Conservation (phyloP, 2,797 vertebrate genomes). For the Esox lucius region DNA sequence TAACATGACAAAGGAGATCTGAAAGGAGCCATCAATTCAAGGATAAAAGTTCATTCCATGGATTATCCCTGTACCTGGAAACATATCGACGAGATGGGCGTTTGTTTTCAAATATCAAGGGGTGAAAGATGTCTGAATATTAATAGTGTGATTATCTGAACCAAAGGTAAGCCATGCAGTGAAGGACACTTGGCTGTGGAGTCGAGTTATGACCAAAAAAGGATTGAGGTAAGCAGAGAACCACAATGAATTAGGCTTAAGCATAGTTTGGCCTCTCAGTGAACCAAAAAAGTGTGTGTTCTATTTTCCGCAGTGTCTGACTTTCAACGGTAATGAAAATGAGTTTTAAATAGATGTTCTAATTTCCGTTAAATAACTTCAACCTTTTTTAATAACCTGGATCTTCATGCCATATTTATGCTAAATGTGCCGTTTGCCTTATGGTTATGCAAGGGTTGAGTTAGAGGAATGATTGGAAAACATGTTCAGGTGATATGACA, state of each 20-base stretch:
- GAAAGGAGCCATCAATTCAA: neutral
- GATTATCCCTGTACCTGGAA: neutral
- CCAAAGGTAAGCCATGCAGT: neutral
- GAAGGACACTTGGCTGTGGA: neutral
- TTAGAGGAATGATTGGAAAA: neutral
- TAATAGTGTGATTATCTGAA: neutral
- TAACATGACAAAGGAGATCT: neutral
- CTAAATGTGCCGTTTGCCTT: neutral
- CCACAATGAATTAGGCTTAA: neutral
- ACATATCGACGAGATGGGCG: neutral
- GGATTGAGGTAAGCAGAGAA: neutral
- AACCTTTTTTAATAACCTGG: slow-evolving; percentile 44
- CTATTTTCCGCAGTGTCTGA: slow-evolving; percentile 55
- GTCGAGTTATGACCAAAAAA: neutral
- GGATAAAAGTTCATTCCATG: neutral
- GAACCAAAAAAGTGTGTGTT: slow-evolving; percentile 30
- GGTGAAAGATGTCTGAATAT: neutral
- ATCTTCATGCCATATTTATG: neutral
- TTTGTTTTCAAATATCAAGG: neutral
- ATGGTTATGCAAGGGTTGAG: neutral
- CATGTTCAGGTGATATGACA: neutral
- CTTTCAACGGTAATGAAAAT: slow-evolving; percentile 63
- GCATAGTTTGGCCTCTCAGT: neutral
- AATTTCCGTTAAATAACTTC: slow-evolving; percentile 48
- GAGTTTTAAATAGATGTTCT: slow-evolving; percentile 63